Base-by-base conservation (phyloP, 2,888 invertebrate species). In the Malacosoma neustria region DNA sequence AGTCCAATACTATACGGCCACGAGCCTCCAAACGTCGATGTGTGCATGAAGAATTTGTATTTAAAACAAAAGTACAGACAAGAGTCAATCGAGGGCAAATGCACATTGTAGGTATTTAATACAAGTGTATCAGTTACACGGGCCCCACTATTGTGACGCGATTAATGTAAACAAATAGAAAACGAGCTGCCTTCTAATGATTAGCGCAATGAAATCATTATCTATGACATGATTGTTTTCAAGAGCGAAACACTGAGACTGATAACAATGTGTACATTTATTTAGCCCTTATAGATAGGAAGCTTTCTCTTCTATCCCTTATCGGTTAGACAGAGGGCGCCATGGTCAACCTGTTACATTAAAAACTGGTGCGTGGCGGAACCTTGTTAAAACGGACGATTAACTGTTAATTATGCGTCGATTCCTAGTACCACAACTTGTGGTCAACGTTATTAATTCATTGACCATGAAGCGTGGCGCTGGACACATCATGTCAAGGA, bases 361-460 rank as follows among this genome's bases (percentile, higher is more conserved):
- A 13, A 15, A 11, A 11, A 31, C 12, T 7, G 13, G 11, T 14
- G 14, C 12, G 6, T n/a, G 4, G 5, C 5, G 34, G 22, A 22
- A 4, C 22, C 22, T 22, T 22, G 22, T 14, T 14, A 34, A 5
- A 14, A 11, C n/a, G 11, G 9, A 11, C 29, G 35, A 30, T 11
- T 35, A 13, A 14, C 11, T 11, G 30, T 22, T 22, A 22, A 22
- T 22, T 29, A 30, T 14, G 30, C 14, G 30, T 11, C 11, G 11
- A 35, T 30, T 35, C 30, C 30, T 9, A 35, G 35, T 30, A 30
- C 11, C 30, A 11, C 30, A 30, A 14, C 6, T 30, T 30, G 35
- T 13, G 35, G 35, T 35, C 30, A 35, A 34, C 31, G 34, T 32
- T 33, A 44, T 37, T 40, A 30, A 32, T 36, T 41, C 40, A 38